Evolutionary conservation across 2,888 invertebrate species (phyloP).

Genomic region (Harmothoe impar): DNA sequence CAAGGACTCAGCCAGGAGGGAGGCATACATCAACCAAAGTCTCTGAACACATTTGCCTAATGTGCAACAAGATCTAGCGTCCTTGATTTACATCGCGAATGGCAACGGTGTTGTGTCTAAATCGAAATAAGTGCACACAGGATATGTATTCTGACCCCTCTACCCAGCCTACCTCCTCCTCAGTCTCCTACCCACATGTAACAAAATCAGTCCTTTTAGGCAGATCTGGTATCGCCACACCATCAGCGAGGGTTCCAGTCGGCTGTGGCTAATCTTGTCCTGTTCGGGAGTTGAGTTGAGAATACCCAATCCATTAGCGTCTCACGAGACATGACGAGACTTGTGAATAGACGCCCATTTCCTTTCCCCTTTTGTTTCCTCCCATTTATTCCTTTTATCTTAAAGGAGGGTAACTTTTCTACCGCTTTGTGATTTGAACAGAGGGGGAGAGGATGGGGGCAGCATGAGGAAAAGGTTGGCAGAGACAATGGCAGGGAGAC

Average conservation of each 20-base stretch:
- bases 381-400: too few relatives aligned
- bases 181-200: neutral
- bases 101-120: neutral
- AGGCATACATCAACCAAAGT: neutral
- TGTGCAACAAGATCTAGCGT: neutral
- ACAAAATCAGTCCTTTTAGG: constrained; percentile 44
- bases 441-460: too few relatives aligned
- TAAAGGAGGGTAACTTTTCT: too few relatives aligned
- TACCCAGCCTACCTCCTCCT: too few relatives aligned
- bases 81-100: neutral
- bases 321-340: constrained; percentile 48
- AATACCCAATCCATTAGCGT: constrained; percentile 59
- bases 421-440: too few relatives aligned
- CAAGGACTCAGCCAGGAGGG: neutral
- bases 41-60: neutral
- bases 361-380: too few relatives aligned
- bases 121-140: neutral
- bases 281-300: constrained; percentile 47
- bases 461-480: too few relatives aligned
- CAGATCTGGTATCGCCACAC: constrained; percentile 8
- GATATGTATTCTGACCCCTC: neutral
- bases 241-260: constrained; percentile 9
- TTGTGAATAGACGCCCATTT: too few relatives aligned
- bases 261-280: constrained; percentile 51
- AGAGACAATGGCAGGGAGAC: too few relatives aligned